These are phyloP conservation scores for Oscheius sp. DNA, from an alignment of 2,888 invertebrate genomes.

Conservation along the genomic window DNA sequence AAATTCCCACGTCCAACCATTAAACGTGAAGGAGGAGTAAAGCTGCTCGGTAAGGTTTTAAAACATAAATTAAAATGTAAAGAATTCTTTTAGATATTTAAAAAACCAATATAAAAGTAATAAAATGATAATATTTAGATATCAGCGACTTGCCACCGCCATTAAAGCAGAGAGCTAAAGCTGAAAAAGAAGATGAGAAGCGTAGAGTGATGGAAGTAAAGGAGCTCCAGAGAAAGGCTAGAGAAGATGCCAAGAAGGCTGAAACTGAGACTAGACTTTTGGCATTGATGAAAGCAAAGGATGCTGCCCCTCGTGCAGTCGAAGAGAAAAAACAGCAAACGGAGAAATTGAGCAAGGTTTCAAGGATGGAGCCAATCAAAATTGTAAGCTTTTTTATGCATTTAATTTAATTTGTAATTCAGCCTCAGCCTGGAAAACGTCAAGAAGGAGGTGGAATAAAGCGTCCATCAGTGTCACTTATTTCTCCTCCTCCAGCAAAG, in stretches of 20 bases:
- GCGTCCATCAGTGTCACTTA: no score
- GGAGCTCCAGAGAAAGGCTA: slow-evolving; percentile 18
- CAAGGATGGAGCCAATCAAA: not conserved
- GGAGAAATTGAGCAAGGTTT: not conserved
- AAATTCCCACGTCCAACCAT: slow-evolving; percentile 51
- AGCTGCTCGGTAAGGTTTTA: slow-evolving; percentile 14
- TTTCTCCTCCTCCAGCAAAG: no score
- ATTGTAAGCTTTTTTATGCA: not conserved
- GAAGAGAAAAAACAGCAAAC: not conserved
- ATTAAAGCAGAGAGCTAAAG: slow-evolving; percentile 34
- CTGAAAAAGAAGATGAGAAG: slow-evolving; percentile 28
- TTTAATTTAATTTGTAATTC: not conserved
- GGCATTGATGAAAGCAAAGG: slow-evolving; percentile 3
- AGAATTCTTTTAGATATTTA: not conserved
- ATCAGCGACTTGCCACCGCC: slow-evolving; percentile 55
- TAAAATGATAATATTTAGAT: slow-evolving; percentile 8
- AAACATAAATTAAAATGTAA: no score
- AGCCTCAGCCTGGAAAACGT: not conserved
- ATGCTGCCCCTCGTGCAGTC: not conserved
- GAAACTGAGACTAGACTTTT: not conserved
- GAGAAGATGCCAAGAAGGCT: slow-evolving; percentile 17
- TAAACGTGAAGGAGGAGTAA: slow-evolving; percentile 39
- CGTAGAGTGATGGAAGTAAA: slow-evolving; percentile 31
- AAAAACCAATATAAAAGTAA: no score
- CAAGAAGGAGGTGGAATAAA: no score